Conservation (phyloP, 2,113 vertebrate species). For the Myotis yumanensis region DNA sequence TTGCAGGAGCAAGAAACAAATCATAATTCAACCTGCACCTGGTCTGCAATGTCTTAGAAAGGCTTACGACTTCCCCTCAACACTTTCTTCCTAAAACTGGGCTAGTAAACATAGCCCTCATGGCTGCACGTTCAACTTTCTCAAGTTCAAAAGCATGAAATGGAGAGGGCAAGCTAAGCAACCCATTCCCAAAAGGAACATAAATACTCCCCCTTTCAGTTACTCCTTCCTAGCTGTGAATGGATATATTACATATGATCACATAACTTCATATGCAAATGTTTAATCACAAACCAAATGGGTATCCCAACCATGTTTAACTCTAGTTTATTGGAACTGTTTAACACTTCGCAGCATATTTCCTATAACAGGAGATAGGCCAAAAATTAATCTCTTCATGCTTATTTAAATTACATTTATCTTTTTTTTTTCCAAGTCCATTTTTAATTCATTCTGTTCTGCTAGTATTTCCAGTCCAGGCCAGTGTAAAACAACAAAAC, state of each 20-base stretch:
- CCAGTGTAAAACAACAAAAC: not conserved
- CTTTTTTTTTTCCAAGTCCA: not conserved
- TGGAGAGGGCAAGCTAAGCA: not conserved
- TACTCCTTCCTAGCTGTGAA: not conserved
- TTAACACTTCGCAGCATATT: not conserved
- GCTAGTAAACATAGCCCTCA: not conserved
- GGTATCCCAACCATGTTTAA: not conserved
- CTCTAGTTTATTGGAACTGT: not conserved
- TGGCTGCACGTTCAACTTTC: not conserved
- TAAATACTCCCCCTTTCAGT: not conserved
- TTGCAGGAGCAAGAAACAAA: conserved; percentile 28
- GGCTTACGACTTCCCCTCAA: not conserved
- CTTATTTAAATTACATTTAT: conserved; percentile 30
- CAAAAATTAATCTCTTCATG: not conserved
- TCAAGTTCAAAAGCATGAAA: not conserved
- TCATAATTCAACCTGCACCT: not conserved
- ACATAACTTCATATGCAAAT: not conserved
- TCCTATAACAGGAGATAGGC: not conserved
- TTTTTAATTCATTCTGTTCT: conserved; percentile 1
- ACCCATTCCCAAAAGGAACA: not conserved
- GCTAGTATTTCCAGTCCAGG: not conserved
- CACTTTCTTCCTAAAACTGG: not conserved
- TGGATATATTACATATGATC: not conserved
- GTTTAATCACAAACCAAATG: not conserved
- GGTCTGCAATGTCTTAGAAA: not conserved